A percentile compares a stretch with the other conserved stretches of the same genome.
Evolutionary conservation across 2,797 vertebrate species (phyloP).

Genomic region (Sparidentex hasta): DNA sequence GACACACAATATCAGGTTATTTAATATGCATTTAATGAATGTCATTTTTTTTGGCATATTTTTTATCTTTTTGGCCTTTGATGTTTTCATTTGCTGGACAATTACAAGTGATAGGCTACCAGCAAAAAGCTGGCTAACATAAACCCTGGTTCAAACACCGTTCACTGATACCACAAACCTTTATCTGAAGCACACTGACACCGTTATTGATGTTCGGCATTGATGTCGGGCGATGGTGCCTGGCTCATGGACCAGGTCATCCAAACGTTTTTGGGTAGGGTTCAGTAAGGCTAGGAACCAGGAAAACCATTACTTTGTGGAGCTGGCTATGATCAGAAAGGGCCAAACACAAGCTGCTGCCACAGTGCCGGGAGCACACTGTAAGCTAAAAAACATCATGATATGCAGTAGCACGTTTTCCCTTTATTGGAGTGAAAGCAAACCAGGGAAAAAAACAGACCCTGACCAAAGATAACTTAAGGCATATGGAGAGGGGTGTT

Average conservation of each 20-base stretch:
- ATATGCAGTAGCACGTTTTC: too few species aligned
- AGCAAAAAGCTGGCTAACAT: too few species aligned
- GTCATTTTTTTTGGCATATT: too few species aligned
- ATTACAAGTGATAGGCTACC: too few species aligned
- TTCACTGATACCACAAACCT: background rate
- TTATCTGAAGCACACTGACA: background rate
- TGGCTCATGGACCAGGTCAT: background rate
- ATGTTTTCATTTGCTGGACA: too few species aligned
- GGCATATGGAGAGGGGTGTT: background rate
- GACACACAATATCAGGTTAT: too few species aligned
- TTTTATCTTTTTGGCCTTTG: too few species aligned
- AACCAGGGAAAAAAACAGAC: background rate
- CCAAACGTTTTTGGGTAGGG: background rate
- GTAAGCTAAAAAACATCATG: background rate
- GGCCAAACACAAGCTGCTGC: background rate
- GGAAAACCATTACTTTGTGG: background rate
- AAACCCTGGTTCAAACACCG: background rate
- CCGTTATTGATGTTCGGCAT: background rate
- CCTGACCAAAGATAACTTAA: background rate
- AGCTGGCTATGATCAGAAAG: background rate
- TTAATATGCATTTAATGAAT: too few species aligned
- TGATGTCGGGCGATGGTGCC: background rate
- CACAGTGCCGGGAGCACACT: background rate
- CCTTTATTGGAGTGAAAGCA: background rate
- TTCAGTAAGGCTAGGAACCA: background rate